Evolutionary conservation across 2,797 vertebrate genomes (phyloP), one percentile per base, ranked within the genome.

Genomic region (Molossus molossus): DNA sequence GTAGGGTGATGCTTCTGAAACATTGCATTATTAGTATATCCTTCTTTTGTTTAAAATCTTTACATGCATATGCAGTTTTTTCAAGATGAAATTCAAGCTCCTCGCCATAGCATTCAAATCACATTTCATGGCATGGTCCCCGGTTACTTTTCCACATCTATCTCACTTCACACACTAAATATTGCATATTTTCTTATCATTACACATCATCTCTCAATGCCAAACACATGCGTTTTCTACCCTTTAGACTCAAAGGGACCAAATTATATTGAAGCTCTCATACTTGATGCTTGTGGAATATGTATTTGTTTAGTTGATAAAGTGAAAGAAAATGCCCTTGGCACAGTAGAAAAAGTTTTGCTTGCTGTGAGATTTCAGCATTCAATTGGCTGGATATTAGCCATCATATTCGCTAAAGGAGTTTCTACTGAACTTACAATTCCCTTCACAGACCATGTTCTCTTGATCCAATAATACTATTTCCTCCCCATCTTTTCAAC

Each of bases 11-110:
- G 21, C 57, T 82, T 86, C 33, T 50, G 65, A 85, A 87, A 88
- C 3, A 85, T 3, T 27, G 0, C 25, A 18, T 76, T 57, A 77
- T 80, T 33, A 60, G 45, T 45, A n/a, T 14, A 58, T 70, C 20
- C 81, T 25, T 91, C 12, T 67, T 88, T 64, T 75, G 13, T 45
- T 85, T 94, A 64, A 88, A 85, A 37, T 5, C 6, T 76, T 64
- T 58, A 25, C 5, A 29, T 58, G 67, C 7, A 57, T 75, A 45
- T 72, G 18, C 29, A 37, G 0, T n/a, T 67, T 86, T 81, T 75
- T 70, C 37, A 83, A 62, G 27, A 76, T 40, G 33, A 94, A 91
- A 76, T 64, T 17, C 60, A 64, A 65, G 62, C 6, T 29, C 60
- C 27, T 33, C 76, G 14, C 45, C 3, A n/a, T 37, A 93, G 29